Evolutionary conservation across 2,888 invertebrate genomes (phyloP), one percentile per base, ranked within the genome.

Genomic region (Esperia sulphurella): DNA sequence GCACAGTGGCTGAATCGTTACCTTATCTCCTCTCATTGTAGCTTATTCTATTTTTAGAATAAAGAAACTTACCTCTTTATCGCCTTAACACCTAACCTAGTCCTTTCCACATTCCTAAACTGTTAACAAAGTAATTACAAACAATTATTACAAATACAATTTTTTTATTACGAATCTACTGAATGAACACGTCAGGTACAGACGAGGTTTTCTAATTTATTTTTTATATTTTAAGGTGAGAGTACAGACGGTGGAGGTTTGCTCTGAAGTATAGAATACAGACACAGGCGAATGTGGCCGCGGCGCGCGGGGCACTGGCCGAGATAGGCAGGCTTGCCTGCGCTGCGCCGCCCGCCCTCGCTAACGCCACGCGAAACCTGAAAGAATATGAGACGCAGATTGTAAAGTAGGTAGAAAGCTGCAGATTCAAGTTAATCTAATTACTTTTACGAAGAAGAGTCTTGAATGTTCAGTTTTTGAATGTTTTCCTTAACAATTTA

Each of bases 281-380:
- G 46, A 62, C 59, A 56, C 79, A 58, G 62, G 68, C 63, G 65
- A 55, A 44, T 54, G 47, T 55, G 51, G 54, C 58, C 72, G 75
- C 79, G 75, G 59, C 79, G 82, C 83, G 83, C 70, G 80, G 82
- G 78, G 82, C 71, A 82, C 83, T 84, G 85, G 72, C 84, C 79
- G 78, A 63, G n/a, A n/a, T n/a, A n/a, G 69, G 63, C 35, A 31
- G 21, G 21, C 61, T 52, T 52, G 65, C 63, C 64, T 71, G 76
- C 80, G 82, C 79, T 72, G 75, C 75, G 65, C 73, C 73, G 68
- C 75, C 73, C 69, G 63, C 58, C 64, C 71, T 67, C 41, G 21
- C 29, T 40, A 68, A 69, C 71, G 68, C 53, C 71, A 72, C 65
- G 71, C 70, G 69, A 73, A 75, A 69, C 63, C 68, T 72, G 67